phyloP scores from a whole-genome alignment of 2,888 invertebrate species.

The Archips xylosteana region DNA sequence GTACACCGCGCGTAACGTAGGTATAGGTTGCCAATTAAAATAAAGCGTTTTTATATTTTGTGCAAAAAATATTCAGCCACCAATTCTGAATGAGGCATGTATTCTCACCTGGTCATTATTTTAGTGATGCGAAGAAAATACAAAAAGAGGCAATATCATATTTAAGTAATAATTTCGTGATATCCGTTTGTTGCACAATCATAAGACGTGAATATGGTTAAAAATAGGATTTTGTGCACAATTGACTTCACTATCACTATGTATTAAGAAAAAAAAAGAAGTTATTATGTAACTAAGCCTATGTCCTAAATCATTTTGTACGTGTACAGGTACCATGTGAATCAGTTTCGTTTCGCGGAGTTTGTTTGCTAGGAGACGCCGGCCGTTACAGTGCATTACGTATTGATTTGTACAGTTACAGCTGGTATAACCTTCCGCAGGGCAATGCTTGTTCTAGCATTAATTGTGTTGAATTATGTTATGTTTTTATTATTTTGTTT shows the following conservation, averaged over 20 bases:
- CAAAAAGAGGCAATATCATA: constrained; percentile 4
- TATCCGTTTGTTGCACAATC: constrained; percentile 1
- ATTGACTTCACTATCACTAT: constrained; percentile 7
- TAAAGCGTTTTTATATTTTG: not conserved
- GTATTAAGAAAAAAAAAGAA: not conserved
- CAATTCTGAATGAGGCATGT: not conserved
- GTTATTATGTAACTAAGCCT: constrained; percentile 13
- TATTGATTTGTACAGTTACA: constrained; percentile 40
- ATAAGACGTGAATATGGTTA: not conserved
- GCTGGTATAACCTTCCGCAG: constrained; percentile 28
- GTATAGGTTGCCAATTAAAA: not conserved
- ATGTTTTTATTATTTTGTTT: not conserved
- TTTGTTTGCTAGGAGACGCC: constrained; percentile 43
- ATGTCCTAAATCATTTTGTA: constrained; percentile 6
- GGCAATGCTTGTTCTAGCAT: not conserved
- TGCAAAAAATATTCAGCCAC: not conserved
- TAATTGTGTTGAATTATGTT: constrained; percentile 3
- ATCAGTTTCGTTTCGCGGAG: constrained; percentile 29
- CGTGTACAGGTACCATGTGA: constrained; percentile 23
- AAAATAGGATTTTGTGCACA: constrained; percentile 2
- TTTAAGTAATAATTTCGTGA: not conserved
- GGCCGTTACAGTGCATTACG: constrained; percentile 32
- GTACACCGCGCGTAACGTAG: not conserved
- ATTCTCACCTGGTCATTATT: constrained; percentile 37
- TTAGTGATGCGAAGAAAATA: not conserved